A percentile compares a stretch with the other conserved stretches of the same genome.
phyloP scores from a whole-genome alignment of 2,113 vertebrate genomes.

The Cryptotis parvus region DNA sequence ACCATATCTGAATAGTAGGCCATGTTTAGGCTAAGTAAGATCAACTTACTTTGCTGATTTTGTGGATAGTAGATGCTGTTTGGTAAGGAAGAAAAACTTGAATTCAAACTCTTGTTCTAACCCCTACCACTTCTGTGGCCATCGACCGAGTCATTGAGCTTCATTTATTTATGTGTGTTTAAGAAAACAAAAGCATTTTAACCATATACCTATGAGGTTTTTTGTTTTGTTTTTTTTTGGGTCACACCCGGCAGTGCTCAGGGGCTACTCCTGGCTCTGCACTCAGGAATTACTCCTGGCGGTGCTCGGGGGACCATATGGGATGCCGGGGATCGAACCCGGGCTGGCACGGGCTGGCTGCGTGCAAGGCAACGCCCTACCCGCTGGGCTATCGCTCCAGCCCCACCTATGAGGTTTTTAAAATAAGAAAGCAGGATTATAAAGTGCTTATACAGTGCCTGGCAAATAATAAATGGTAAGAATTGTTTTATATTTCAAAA shows the following conservation, averaged over 20 bases:
- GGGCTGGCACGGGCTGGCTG: no score
- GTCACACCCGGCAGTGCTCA: no score
- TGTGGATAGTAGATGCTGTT: not conserved
- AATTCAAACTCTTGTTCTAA: conserved; percentile 9
- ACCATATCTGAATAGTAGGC: no score
- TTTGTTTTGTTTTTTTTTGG: no score
- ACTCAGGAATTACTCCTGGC: no score
- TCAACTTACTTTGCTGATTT: not conserved
- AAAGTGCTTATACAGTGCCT: conserved; percentile 4
- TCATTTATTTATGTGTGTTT: conserved; percentile 42
- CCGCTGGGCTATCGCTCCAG: no score
- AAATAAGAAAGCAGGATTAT: conserved; percentile 21
- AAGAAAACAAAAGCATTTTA: conserved; percentile 17
- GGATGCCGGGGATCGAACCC: no score
- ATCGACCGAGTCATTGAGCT: conserved; percentile 29
- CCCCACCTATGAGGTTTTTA: no score
- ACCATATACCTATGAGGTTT: not conserved
- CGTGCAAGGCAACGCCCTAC: no score
- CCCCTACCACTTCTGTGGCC: not conserved
- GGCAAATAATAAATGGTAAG: conserved; percentile 44
- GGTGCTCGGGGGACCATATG: no score
- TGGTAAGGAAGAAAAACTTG: not conserved
- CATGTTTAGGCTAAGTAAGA: not conserved
- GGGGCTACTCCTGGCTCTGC: no score
- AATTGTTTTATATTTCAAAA: conserved; percentile 42